A percentile compares a stretch with the other conserved stretches of the same genome.
These are phyloP conservation scores for Steinernema scapterisci DNA, from an alignment of 2,888 invertebrate genomes.

Conservation along the genomic window DNA sequence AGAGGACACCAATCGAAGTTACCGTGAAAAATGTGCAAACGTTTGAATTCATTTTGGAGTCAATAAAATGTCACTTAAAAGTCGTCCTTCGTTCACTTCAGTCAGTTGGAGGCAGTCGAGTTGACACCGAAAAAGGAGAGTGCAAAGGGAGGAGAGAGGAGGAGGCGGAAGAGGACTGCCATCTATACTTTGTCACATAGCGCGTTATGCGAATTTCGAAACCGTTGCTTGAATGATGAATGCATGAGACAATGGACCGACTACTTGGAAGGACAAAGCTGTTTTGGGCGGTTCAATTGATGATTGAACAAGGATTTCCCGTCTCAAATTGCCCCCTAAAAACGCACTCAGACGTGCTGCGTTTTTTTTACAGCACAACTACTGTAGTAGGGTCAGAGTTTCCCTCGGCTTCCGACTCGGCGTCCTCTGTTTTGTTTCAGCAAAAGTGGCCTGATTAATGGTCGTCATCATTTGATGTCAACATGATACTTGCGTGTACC, in stretches of 20 bases:
- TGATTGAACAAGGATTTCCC: background rate
- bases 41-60: background rate
- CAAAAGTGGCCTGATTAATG: too few relatives aligned
- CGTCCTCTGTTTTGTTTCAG: too few relatives aligned
- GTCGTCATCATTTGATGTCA: too few relatives aligned
- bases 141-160: background rate
- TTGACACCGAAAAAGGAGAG: background rate
- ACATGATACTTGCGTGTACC: too few relatives aligned
- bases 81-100: constrained; percentile 6
- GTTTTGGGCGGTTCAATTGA: background rate
- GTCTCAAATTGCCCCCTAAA: background rate
- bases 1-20: background rate
- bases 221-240: constrained; percentile 16
- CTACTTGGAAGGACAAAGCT: constrained; percentile 1
- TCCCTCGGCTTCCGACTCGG: too few relatives aligned
- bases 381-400: background rate
- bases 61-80: constrained; percentile 5
- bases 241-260: background rate
- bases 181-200: background rate
- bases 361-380: background rate
- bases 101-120: background rate
- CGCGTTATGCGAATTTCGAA: constrained; percentile 31
- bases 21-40: background rate
- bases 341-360: background rate
- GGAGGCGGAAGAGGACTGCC: background rate